Evolutionary conservation across 2,888 invertebrate species (phyloP), one percentile per base, ranked within the genome.

Genomic region (Fissipunctia ypsillon): DNA sequence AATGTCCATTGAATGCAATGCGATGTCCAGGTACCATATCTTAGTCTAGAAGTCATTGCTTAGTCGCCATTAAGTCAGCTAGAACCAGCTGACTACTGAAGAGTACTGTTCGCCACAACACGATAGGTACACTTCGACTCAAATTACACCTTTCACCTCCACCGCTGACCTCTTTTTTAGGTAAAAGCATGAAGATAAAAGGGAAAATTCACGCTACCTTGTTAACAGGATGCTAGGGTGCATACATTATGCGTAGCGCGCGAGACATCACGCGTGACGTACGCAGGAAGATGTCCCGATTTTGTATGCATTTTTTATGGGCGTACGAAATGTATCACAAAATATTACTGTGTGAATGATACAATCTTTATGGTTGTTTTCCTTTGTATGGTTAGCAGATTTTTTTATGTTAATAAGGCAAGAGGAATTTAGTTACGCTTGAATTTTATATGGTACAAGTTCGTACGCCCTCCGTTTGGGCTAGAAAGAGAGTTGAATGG

Each of bases 221-320:
- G 74, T 73, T 38, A 73, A 71, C 90, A 91, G 90, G 90, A 90
- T 90, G 89, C 77, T 87, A 89, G 91, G 92, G 92, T 92, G 92
- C 91, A 92, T 92, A 89, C 77, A 84, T 90, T 83, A 91, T 88
- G 87, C 78, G 84, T 76, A 57, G 54, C 54, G 67, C 74, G 68
- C 73, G 84, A 84, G 84, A 80, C 76, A 66, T 88, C 87, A 90
- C 85, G 90, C 88, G 79, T 84, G 73, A 82, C 73, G 80, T 65
- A 22, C 65, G 35, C 72, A 70, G 76, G 76, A 75, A 68, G 81
- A 86, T 84, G 86, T 83, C 87, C 88, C 61, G 87, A 84, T 83
- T 87, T 80, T 71, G 31, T 69, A 63, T 76, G 80, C 69, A 78
- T 77, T 66, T 80, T 76, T 77, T 78, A 84, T 82, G 52, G 59